phyloP scores from a whole-genome alignment of 2,797 vertebrate species.

The Uromys caudimaculatus region DNA sequence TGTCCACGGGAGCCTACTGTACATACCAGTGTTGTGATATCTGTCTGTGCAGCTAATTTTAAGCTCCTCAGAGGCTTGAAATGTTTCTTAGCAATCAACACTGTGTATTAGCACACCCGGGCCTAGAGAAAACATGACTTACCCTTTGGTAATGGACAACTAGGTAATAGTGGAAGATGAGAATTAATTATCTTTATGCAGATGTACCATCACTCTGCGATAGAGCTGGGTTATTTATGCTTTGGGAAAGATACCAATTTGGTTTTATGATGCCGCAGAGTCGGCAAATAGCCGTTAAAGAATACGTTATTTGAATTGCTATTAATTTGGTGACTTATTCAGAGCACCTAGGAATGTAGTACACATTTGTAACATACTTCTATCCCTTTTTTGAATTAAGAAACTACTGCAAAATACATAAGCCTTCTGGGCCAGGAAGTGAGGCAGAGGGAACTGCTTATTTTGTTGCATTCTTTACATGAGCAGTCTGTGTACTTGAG shows the following conservation, averaged over 20 bases:
- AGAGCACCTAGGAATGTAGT: constrained; percentile 34
- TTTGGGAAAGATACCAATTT: constrained; percentile 62
- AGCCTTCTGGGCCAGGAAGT: constrained; percentile 28
- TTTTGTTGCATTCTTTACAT: constrained; percentile 44
- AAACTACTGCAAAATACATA: constrained; percentile 6
- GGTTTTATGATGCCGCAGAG: constrained; percentile 68
- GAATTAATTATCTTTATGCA: constrained; percentile 75
- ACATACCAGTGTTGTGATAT: constrained; percentile 62
- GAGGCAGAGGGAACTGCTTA: constrained; percentile 17
- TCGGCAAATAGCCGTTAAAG: constrained; percentile 41
- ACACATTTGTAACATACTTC: background rate
- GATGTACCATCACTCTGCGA: constrained; percentile 45
- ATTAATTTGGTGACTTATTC: constrained; percentile 64
- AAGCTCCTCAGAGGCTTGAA: constrained; percentile 57
- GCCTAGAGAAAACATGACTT: constrained; percentile 63
- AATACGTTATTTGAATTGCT: constrained; percentile 65
- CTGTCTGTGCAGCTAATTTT: constrained; percentile 58
- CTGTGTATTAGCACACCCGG: constrained; percentile 16
- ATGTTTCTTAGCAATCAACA: constrained; percentile 67
- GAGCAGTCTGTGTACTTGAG: background rate
- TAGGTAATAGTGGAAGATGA: constrained; percentile 46
- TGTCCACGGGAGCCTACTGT: constrained; percentile 4
- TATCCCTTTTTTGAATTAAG: constrained; percentile 27
- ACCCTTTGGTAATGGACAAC: constrained; percentile 72
- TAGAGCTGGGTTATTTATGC: constrained; percentile 56